Evolutionary conservation across 1,140 invertebrate genomes (phyloP), one percentile per base, ranked within the genome.

Genomic region (Drosophila athabasca): DNA sequence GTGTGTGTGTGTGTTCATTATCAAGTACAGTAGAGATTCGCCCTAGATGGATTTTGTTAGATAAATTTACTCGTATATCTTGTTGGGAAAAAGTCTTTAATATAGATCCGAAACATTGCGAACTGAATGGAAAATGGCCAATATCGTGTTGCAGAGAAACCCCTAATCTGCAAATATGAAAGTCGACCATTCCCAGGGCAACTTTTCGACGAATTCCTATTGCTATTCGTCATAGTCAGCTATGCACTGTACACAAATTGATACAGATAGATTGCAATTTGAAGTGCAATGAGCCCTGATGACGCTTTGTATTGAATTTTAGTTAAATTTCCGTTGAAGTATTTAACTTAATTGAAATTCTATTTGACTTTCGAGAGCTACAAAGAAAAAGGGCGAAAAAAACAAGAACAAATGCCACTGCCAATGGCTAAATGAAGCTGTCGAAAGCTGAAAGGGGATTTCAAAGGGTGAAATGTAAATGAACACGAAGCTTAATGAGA

Each of bases 271-370:
- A 62, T 75, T 64, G 60, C 58, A 15, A 65, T 59, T 66, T 79
- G 53, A 45, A 62, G 59, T 77, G 67, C 62, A 66, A 67, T 66
- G 57, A 71, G 43, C 17, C 41, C 62, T 60, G 66, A 69, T 50
- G 45, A 49, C 68, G 66, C 26, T 51, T 69, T 85, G 64, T 75
- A 44, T 48, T 51, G 73, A 53, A 61, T 81, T 81, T 72, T 58
- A 58, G 79, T 75, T 64, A 59, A 65, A 77, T 70, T 78, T 60
- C 35, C 48, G 58, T 65, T 83, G 66, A 80, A 80, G 79, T 66
- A 59, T 81, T 70, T 68, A 58, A 49, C 57, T 85, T 68, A 82
- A 85, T 87, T 76, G 77, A 68, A 85, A 78, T 66, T 71, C 45
- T 62, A 62, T 85, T 78, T 85, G 55, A 68, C 59, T 68, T 69